Evolutionary conservation across 2,797 vertebrate genomes (phyloP), one percentile per base, ranked within the genome.

Genomic region (Calcarius lapponicus): DNA sequence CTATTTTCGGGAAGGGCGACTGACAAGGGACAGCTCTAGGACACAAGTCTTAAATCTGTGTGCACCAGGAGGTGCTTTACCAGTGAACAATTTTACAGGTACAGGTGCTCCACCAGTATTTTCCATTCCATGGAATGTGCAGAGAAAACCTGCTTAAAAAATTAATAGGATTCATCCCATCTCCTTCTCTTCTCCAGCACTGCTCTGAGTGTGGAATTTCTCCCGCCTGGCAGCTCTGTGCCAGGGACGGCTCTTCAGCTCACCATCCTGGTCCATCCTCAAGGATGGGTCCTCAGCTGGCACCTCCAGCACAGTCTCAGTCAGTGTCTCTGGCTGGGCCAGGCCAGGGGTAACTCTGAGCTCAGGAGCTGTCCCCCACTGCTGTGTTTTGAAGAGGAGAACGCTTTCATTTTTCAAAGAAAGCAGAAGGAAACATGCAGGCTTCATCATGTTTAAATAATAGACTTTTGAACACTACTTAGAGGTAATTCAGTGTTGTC

Each of bases 361-460:
- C 65, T 48, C 7, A 0, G 50, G 34, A 65, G 81, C 50, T 16
- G 1, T 9, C 1, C 0, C 31, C 36, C 40, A 40, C 18, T 1
- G 0, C 25, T 65, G 42, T 17, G n/a, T 75, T 91, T 72, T 36
- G 56, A 92, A 66, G 29, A 60, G 58, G 6, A 75, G 31, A 69
- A 81, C 20, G 17, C 22, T 62, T 65, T 13, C 17, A 0, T 38
- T 81, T 86, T 74, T 80, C 36, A 40, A 84, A 73, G 17, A 8
- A 40, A 90, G 43, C 16, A 43, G 54, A 64, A 74, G 43, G 25
- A 93, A 86, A 10, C 10, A 36, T 7, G 5, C 17, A 64, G 45
- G 32, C 14, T 57, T 60, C 9, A 54, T 67, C 42, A 56, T 34
- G 45, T 66, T 88, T 82, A 42, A 88, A 62, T 87, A 88, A 84